Conservation (phyloP, 2,888 invertebrate species). For the Ashinkailepas kermadecensis region DNA sequence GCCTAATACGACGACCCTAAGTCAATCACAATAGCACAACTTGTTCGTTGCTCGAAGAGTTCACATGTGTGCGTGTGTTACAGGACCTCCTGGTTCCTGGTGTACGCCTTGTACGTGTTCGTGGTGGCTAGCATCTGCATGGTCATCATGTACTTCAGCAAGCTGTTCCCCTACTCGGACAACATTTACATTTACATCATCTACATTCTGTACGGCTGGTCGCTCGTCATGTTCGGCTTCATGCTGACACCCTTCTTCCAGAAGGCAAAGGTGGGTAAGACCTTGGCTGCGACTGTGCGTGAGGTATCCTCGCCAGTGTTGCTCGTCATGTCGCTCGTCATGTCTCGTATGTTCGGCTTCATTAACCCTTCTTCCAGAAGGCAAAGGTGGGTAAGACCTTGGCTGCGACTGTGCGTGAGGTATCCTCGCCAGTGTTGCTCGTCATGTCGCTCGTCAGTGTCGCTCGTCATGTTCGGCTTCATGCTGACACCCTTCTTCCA, state of each 20-base stretch:
- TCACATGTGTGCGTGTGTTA: constrained; percentile 36
- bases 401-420: no score
- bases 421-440: no score
- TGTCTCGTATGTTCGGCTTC: constrained; percentile 77
- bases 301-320: no score
- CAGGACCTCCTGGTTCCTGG: constrained; percentile 75
- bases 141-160: constrained; percentile 58
- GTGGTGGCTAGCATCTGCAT: constrained; percentile 59
- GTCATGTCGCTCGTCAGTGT: no score
- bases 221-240: constrained; percentile 65
- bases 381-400: constrained; percentile 55
- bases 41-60: no score
- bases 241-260: constrained; percentile 80
- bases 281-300: no score
- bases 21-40: no score
- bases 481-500: constrained; percentile 80
- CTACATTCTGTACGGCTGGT: constrained; percentile 68
- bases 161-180: constrained; percentile 71
- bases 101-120: constrained; percentile 62
- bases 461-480: constrained; percentile 74
- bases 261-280: constrained; percentile 60
- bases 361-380: constrained; percentile 80
- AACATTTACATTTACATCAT: constrained; percentile 67
- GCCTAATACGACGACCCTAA: no score
- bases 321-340: no score